Conservation (phyloP, 2,888 invertebrate genomes). For the Campopleginae sp. region DNA sequence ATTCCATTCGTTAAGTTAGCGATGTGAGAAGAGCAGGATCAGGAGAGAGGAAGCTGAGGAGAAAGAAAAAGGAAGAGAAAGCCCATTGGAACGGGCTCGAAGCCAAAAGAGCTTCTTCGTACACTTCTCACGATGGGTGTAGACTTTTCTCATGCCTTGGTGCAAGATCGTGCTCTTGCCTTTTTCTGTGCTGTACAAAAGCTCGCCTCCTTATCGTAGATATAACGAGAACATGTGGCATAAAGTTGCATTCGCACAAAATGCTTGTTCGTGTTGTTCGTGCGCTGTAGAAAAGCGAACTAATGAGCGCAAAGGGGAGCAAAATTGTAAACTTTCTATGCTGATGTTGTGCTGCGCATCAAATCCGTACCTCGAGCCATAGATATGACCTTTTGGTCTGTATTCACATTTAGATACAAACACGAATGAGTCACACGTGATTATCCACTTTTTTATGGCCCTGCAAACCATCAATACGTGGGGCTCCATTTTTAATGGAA, state of each 20-base stretch:
- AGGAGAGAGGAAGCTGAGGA: conserved; percentile 21
- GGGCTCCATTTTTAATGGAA: background rate
- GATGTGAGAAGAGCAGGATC: conserved; percentile 40
- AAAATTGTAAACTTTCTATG: conserved; percentile 49
- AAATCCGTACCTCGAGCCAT: conserved; percentile 52
- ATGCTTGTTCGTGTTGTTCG: conserved; percentile 46
- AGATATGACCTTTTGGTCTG: conserved; percentile 34
- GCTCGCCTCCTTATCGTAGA: conserved; percentile 41
- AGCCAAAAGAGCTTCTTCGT: conserved; percentile 57
- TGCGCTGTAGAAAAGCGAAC: conserved; percentile 11
- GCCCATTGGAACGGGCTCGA: conserved; percentile 42
- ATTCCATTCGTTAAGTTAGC: conserved; percentile 66
- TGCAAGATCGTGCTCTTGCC: conserved; percentile 14
- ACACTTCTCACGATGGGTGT: conserved; percentile 26
- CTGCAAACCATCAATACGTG: conserved; percentile 15
- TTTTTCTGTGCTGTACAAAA: conserved; percentile 7
- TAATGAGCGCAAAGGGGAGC: conserved; percentile 56
- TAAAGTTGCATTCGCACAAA: conserved; percentile 19
- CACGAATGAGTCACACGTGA: background rate
- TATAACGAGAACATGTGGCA: conserved; percentile 50
- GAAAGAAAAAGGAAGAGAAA: conserved; percentile 30
- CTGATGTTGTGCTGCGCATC: conserved; percentile 44
- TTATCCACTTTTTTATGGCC: conserved; percentile 45
- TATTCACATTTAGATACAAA: conserved; percentile 2
- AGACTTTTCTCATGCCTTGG: conserved; percentile 37